Conservation (phyloP, 2,888 invertebrate genomes). For the Rotaria magnacalcarata region DNA sequence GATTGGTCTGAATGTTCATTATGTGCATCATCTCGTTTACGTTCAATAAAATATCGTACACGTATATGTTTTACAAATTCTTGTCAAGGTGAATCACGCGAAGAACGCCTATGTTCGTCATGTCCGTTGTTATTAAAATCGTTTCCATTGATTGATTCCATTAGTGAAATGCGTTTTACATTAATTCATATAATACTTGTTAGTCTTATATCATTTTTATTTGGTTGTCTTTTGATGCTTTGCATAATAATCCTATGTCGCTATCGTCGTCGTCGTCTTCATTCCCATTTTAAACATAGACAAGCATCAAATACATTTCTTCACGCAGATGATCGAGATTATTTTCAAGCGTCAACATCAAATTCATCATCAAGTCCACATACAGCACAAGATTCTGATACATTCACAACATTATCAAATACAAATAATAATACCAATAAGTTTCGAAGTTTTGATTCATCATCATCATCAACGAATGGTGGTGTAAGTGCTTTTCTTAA, state of each 20-base stretch:
- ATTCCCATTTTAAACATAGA: too few relatives aligned
- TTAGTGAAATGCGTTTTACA: conserved; percentile 32
- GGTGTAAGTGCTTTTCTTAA: neutral
- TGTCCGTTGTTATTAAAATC: neutral
- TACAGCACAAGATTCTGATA: conserved; percentile 4
- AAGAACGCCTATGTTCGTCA: neutral
- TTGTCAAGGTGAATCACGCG: neutral
- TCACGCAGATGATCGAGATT: neutral
- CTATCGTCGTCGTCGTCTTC: neutral
- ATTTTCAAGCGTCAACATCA: conserved; percentile 14
- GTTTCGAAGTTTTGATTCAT: conserved; percentile 15
- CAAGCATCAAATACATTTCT: neutral
- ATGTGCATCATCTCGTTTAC: neutral
- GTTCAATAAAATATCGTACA: conserved; percentile 16
- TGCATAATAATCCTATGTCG: neutral
- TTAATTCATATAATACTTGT: conserved; percentile 10
- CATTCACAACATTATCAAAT: conserved; percentile 30
- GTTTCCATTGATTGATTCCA: neutral
- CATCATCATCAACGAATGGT: neutral
- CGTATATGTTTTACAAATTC: conserved; percentile 33
- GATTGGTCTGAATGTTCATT: conserved; percentile 39
- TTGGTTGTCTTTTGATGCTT: conserved; percentile 34
- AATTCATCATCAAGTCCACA: conserved; percentile 29
- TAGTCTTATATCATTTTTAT: conserved; percentile 5
- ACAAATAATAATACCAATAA: neutral